These are phyloP conservation scores for Cyrtonyx montezumae DNA, from an alignment of 2,113 vertebrate genomes.

Conservation along the genomic window DNA sequence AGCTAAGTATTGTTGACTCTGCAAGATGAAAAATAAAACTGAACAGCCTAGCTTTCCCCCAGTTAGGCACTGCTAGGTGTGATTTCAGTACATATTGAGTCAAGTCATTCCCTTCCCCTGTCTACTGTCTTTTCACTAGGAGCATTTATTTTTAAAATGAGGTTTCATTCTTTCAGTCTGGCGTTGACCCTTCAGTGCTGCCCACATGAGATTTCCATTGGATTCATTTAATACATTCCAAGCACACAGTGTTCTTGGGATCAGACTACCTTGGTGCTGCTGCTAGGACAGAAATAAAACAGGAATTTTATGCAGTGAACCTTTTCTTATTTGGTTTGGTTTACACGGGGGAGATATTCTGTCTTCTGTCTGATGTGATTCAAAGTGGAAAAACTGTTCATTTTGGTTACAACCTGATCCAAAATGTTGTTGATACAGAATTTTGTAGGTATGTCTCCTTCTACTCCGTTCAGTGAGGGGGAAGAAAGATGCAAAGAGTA, in stretches of 20 bases:
- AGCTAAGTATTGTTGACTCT: neutral
- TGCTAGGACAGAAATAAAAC: neutral
- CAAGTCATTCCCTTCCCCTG: neutral
- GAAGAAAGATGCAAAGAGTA: neutral
- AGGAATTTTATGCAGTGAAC: neutral
- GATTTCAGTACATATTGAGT: conserved; percentile 10
- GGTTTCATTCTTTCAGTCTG: conserved; percentile 54
- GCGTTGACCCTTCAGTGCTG: neutral
- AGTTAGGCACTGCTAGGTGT: neutral
- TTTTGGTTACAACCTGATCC: neutral
- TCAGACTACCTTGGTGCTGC: neutral
- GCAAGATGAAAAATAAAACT: neutral
- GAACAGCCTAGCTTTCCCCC: conserved; percentile 4
- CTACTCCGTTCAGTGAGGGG: neutral
- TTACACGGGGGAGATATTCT: neutral
- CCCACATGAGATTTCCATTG: conserved; percentile 48
- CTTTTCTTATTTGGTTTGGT: neutral
- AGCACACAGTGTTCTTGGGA: conserved; percentile 22
- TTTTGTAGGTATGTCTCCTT: neutral
- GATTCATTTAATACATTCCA: conserved; percentile 42
- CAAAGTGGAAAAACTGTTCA: neutral
- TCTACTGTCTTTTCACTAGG: neutral
- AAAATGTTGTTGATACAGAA: neutral
- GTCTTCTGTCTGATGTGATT: neutral
- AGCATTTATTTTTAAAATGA: conserved; percentile 62